These are phyloP conservation scores for Trachurus trachurus DNA, from an alignment of 2,797 vertebrate genomes.

Conservation along the genomic window DNA sequence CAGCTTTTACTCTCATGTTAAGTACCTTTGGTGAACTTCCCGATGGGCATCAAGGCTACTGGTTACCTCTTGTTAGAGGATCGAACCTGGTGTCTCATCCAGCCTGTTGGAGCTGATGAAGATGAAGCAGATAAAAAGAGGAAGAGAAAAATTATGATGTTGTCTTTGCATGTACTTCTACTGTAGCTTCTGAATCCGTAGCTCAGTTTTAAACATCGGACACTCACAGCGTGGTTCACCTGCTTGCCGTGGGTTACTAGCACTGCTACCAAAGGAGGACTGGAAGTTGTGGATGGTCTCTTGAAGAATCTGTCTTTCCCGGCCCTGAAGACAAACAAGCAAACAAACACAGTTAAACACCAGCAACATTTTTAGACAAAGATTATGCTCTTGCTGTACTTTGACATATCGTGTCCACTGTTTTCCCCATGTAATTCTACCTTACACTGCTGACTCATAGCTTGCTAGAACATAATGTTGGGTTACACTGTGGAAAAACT, in stretches of 20 bases:
- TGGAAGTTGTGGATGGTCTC: conserved; percentile 99
- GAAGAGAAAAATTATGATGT: not conserved
- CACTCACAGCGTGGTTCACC: conserved; percentile 90
- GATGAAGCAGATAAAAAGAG: not conserved
- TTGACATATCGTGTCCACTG: not conserved
- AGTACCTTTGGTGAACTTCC: conserved; percentile 49
- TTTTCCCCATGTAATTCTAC: conserved; percentile 7
- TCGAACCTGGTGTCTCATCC: conserved; percentile 88
- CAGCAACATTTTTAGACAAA: not conserved
- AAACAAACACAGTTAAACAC: conserved; percentile 23
- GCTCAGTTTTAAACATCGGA: not conserved
- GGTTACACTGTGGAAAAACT: not conserved
- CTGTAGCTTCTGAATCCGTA: not conserved
- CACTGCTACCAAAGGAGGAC: conserved; percentile 98
- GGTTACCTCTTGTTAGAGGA: conserved; percentile 87
- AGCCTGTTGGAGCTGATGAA: conserved; percentile 84
- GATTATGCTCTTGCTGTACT: not conserved
- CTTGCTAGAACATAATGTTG: not conserved
- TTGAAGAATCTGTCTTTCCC: conserved; percentile 97
- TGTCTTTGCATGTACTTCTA: not conserved
- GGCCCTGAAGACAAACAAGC: conserved; percentile 85
- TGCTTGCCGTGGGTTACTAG: conserved; percentile 92
- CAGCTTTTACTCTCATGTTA: conserved; percentile 20
- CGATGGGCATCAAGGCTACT: not conserved
- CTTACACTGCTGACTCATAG: not conserved